Evolutionary conservation across 2,797 vertebrate genomes (phyloP).

Genomic region (Rhinella marina): DNA sequence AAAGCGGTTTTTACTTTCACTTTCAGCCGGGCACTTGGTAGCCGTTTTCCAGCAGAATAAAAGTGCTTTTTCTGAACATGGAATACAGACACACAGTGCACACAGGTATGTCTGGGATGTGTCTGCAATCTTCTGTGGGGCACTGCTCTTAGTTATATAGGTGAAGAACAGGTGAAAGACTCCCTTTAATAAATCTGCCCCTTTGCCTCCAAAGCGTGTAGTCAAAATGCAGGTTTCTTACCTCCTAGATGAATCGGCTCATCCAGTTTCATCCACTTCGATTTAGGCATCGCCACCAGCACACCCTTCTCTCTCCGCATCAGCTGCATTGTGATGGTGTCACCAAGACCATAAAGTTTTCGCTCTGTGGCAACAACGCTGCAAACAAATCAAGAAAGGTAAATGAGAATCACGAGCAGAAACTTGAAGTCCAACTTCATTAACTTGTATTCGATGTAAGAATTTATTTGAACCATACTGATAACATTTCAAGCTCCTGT

Average conservation of each 20-base stretch:
- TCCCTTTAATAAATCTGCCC: too few relatives aligned
- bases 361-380: constrained; percentile 97
- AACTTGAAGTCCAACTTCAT: background rate
- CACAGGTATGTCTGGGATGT: too few relatives aligned
- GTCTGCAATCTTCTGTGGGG: too few relatives aligned
- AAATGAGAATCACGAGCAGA: background rate
- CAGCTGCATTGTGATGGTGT: constrained; percentile 93
- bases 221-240: constrained; percentile 65
- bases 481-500: background rate
- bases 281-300: constrained; percentile 92
- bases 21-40: too few relatives aligned
- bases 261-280: constrained; percentile 91
- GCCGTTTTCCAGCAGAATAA: too few relatives aligned
- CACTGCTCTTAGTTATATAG: too few relatives aligned
- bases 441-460: too few relatives aligned
- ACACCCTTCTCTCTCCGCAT: constrained; percentile 95
- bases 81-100: too few relatives aligned
- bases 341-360: constrained; percentile 87
- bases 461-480: background rate
- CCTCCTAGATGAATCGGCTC: constrained; percentile 91
- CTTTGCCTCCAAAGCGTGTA: too few relatives aligned
- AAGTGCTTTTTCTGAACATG: too few relatives aligned
- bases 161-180: too few relatives aligned
- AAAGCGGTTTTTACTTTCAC: too few relatives aligned
- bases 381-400: background rate